phyloP scores from a whole-genome alignment of 2,797 vertebrate species.

The Cichlasoma orientale region DNA sequence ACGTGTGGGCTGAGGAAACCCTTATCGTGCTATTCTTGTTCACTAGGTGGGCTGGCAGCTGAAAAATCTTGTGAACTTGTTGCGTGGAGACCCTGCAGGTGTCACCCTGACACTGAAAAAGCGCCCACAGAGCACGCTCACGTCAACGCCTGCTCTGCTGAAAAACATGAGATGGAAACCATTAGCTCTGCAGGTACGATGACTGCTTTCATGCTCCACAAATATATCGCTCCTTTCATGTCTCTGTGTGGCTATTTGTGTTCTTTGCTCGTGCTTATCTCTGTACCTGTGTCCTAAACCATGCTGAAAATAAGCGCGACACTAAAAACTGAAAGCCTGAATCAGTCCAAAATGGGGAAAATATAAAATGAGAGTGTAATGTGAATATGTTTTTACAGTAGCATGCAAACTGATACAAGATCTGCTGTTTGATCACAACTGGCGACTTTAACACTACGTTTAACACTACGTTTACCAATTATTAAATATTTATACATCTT shows the following conservation, averaged over 20 bases:
- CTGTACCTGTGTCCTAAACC: conserved; percentile 19
- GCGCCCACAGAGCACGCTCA: conserved; percentile 91
- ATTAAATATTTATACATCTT: neutral
- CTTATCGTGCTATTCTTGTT: conserved; percentile 15
- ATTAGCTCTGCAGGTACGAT: conserved; percentile 87
- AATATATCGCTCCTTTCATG: conserved; percentile 1
- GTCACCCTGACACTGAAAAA: conserved; percentile 93
- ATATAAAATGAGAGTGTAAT: neutral
- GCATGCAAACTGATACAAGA: neutral
- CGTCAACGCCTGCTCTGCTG: conserved; percentile 90
- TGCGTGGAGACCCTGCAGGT: conserved; percentile 90
- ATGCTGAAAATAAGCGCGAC: conserved; percentile 12
- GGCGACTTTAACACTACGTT: neutral
- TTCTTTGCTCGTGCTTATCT: conserved; percentile 42
- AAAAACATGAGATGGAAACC: conserved; percentile 96
- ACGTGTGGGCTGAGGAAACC: conserved; percentile 9
- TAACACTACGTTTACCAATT: neutral
- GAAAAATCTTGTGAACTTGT: conserved; percentile 89
- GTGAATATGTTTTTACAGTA: neutral
- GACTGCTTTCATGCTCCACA: conserved; percentile 5
- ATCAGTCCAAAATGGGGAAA: neutral
- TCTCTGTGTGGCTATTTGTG: conserved; percentile 28
- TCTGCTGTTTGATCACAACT: neutral
- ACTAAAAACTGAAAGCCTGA: neutral
- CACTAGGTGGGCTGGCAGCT: conserved; percentile 93